A percentile compares a stretch with the other conserved stretches of the same genome.
Evolutionary conservation across 2,888 invertebrate species (phyloP).

Genomic region (Alviniconcha strummeri): DNA sequence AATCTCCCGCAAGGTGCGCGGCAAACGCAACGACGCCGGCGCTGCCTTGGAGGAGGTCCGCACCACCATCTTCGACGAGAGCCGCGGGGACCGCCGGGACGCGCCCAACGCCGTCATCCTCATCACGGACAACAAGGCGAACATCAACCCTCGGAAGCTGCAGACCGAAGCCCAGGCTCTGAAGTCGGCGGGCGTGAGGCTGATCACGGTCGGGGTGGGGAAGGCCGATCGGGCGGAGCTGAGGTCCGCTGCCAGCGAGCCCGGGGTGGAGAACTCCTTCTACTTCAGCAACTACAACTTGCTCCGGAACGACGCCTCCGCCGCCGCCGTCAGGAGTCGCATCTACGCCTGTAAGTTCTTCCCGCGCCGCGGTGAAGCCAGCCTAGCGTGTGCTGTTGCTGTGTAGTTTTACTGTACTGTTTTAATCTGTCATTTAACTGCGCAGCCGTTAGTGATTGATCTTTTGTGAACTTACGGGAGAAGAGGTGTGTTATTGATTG

Average conservation of each 20-base stretch:
- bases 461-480: too few relatives aligned
- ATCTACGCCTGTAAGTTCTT: constrained; percentile 35
- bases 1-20: background rate
- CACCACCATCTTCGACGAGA: constrained; percentile 41
- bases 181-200: constrained; percentile 42
- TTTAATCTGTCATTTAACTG: too few relatives aligned
- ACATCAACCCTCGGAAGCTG: constrained; percentile 44
- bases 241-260: constrained; percentile 47
- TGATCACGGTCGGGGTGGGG: constrained; percentile 52
- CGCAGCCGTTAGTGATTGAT: too few relatives aligned
- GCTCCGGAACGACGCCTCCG: constrained; percentile 28
- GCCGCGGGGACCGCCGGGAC: constrained; percentile 44
- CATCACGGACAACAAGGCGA: constrained; percentile 56
- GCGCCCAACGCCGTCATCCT: constrained; percentile 58
- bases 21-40: constrained; percentile 23
- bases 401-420: too few relatives aligned
- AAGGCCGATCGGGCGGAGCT: constrained; percentile 44
- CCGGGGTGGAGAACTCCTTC: constrained; percentile 41
- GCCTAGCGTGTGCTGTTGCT: too few relatives aligned
- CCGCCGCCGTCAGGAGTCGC: constrained; percentile 8
- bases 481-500: too few relatives aligned
- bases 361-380: too few relatives aligned
- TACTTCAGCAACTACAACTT: constrained; percentile 42
- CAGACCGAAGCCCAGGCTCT: constrained; percentile 46
- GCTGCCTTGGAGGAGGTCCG: constrained; percentile 34